Evolutionary conservation across 2,113 vertebrate genomes (phyloP), one percentile per base, ranked within the genome.

Genomic region (Gambusia holbrooki): DNA sequence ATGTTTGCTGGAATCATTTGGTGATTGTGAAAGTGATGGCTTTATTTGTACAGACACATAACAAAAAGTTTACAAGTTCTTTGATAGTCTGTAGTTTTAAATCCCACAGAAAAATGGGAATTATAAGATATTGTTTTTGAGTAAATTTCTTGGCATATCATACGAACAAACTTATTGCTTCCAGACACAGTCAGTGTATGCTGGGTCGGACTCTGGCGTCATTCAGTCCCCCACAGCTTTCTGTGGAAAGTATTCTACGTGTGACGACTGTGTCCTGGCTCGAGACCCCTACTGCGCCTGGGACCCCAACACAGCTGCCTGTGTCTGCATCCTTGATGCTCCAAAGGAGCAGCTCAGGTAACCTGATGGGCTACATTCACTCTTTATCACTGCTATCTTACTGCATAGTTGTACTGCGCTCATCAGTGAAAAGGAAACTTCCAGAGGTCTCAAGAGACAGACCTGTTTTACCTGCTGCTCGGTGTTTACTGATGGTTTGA

Each of bases 231-330:
- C 97, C 0, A 91, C 97, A 72, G 96, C 97, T 4, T 97, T 97
- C 92, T 99, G 98, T 37, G 84, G 93, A 64, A 96, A 95, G 77
- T 96, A 97, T 12, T 71, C 60, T 15, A 94, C 95, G 70, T 99
- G 98, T 1, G 84, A 86, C 7, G 97, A 98, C 89, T 99, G 97
- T 11, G 69, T 99, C 80, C 88, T 99, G 71, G 95, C 97, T 12
- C 94, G 97, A 58, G 97, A 99, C 93, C 98, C 97, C 2, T 97
- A 98, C 78, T 99, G 98, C 28, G 97, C 96, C 76, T 99, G 98
- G 98, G 94, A 94, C 88, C 86, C 86, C 0, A 76, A 54, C 1
- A 15, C 82, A 5, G 69, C 85, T 0, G 75, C 92, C 67, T 99
- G 98, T 6, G 35, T 92, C 61, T 78, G 94, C 62, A 94, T 96